Base-by-base conservation (phyloP, 1,140 invertebrate species). In the Drosophila ercepeae region DNA sequence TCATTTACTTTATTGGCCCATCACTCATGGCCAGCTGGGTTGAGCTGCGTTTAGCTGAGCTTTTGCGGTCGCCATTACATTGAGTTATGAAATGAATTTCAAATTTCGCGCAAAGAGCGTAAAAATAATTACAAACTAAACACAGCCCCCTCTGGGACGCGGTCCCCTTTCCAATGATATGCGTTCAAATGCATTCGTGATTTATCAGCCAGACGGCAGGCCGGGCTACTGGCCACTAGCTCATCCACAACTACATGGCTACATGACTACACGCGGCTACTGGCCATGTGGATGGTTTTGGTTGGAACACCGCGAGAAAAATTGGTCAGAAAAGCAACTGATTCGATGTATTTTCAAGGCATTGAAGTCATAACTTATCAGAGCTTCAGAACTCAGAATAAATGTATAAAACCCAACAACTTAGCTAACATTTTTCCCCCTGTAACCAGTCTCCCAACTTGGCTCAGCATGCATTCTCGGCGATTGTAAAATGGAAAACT, bases 21-120 rank as follows among this genome's bases (percentile, higher is more conserved):
- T 89, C 88, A 89, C 68, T 89, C 88, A 89, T 51, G 59, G 46
- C 59, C 61, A 42, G 46, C 60, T 67, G 45, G 50, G 74, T 25
- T 71, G 82, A 67, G 68, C 34, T 29, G 60, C 55, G 55, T 46
- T 48, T 39, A 13, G 60, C 39, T 75, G 82, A 68, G 68, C 54
- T 78, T 86, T 88, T 88, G 82, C 77, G 82, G 82, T 86, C 73
- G 82, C 74, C 83, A 89, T 88, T 82, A 88, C 83, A 88, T 82
- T 88, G 82, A 88, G 77, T 88, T 88, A 88, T 88, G 82, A 82
- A 88, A 88, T 88, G 82, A 88, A 88, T 88, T 89, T 88, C 69
- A 78, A 88, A 88, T 89, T 88, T 88, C 78, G 82, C 82, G 69
- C 77, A 74, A 88, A 70, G 60, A 82, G 82, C 73, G 83, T 74